A percentile compares a stretch with the other conserved stretches of the same genome.
Conservation (phyloP, 1,140 invertebrate genomes). For the Periplaneta americana region DNA sequence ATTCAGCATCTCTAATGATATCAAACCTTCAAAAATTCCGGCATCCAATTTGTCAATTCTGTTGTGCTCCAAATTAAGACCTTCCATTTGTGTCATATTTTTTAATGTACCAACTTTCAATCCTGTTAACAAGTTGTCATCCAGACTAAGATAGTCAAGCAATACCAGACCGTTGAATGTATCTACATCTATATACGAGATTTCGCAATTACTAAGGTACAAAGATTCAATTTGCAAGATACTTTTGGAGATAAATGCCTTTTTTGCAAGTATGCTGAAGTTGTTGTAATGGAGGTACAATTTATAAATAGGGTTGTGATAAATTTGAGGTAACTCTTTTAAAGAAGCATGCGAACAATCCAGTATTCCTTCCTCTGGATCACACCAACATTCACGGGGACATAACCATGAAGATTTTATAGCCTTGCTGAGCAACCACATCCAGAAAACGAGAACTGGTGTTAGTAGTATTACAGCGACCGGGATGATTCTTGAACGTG, state of each 20-base stretch:
- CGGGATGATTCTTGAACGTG: too few relatives aligned
- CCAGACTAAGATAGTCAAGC: not conserved
- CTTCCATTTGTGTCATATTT: not conserved
- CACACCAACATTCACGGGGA: not conserved
- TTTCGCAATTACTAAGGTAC: not conserved
- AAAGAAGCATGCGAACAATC: not conserved
- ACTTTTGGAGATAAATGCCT: not conserved
- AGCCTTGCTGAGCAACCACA: not conserved
- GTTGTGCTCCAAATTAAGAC: not conserved
- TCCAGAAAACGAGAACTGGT: not conserved
- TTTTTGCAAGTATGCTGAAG: not conserved
- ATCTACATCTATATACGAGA: not conserved
- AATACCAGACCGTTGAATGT: not conserved
- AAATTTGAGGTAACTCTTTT: not conserved
- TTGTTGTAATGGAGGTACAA: not conserved
- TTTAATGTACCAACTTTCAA: not conserved
- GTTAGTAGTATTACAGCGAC: too few relatives aligned
- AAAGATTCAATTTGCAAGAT: not conserved
- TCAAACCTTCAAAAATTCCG: not conserved
- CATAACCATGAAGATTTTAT: not conserved
- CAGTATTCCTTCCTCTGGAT: not conserved
- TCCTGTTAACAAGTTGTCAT: not conserved
- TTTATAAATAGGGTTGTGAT: not conserved
- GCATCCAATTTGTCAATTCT: not conserved
- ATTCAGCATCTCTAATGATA: not conserved